Evolutionary conservation across 2,888 invertebrate genomes (phyloP).

Genomic region (Erebia epiphron): DNA sequence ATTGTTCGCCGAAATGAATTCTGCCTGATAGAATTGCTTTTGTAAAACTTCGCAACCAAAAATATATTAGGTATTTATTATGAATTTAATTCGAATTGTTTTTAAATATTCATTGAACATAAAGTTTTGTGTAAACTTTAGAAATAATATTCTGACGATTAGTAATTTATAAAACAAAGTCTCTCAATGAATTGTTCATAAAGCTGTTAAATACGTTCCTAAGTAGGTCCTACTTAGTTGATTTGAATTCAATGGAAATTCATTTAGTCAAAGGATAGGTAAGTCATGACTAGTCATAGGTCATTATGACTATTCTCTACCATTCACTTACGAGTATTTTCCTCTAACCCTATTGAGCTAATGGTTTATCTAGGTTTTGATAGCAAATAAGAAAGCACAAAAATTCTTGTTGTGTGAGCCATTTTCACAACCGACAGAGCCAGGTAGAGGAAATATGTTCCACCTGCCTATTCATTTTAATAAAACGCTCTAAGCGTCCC

Average conservation of each 20-base stretch:
- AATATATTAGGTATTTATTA: not conserved
- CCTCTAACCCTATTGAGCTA: no score
- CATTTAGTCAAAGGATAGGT: no score
- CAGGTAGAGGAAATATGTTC: not conserved
- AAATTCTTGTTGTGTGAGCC: not conserved
- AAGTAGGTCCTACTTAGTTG: no score
- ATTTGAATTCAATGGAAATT: no score
- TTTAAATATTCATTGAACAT: not conserved
- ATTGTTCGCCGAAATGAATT: conserved; percentile 12
- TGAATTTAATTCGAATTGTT: not conserved
- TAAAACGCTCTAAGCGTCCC: not conserved
- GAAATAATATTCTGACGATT: not conserved
- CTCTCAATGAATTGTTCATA: not conserved
- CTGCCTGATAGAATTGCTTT: conserved; percentile 10
- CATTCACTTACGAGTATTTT: no score
- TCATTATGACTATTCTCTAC: no score
- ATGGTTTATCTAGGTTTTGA: no score
- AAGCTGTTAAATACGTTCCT: not conserved
- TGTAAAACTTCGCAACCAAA: not conserved
- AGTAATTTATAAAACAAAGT: not conserved
- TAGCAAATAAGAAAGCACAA: no score
- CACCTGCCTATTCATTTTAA: not conserved
- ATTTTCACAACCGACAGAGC: not conserved
- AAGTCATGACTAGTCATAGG: no score
- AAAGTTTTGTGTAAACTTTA: not conserved